phyloP scores from a whole-genome alignment of 2,113 vertebrate genomes.

The Megaceryle maxima region DNA sequence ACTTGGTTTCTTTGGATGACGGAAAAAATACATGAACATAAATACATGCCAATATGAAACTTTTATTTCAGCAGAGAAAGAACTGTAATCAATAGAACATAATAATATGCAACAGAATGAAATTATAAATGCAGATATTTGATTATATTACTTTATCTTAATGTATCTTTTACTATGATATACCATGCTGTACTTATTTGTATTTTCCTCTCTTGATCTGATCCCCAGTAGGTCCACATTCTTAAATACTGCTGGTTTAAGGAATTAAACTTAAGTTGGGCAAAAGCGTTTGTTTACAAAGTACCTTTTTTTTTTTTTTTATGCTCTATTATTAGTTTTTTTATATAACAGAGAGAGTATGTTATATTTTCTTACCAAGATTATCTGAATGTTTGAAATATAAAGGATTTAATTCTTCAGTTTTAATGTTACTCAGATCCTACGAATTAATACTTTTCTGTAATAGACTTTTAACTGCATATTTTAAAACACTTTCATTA shows the following conservation, averaged over 20 bases:
- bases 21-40: background rate
- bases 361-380: background rate
- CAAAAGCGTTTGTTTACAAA: background rate
- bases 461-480: background rate
- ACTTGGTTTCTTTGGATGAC: background rate
- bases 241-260: background rate
- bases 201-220: background rate
- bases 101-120: background rate
- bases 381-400: background rate
- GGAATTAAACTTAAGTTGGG: background rate
- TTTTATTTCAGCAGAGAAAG: background rate
- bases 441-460: background rate
- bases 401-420: background rate
- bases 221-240: background rate
- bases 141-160: background rate
- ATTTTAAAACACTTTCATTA: background rate
- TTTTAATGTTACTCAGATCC: background rate
- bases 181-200: background rate
- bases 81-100: background rate
- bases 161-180: background rate
- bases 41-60: background rate
- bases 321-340: accelerated
- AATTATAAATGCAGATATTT: background rate
- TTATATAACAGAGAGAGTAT: background rate
- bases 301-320: background rate